A percentile compares a stretch with the other conserved stretches of the same genome.
Evolutionary conservation across 2,113 vertebrate species (phyloP).

Genomic region (Naja naja): DNA sequence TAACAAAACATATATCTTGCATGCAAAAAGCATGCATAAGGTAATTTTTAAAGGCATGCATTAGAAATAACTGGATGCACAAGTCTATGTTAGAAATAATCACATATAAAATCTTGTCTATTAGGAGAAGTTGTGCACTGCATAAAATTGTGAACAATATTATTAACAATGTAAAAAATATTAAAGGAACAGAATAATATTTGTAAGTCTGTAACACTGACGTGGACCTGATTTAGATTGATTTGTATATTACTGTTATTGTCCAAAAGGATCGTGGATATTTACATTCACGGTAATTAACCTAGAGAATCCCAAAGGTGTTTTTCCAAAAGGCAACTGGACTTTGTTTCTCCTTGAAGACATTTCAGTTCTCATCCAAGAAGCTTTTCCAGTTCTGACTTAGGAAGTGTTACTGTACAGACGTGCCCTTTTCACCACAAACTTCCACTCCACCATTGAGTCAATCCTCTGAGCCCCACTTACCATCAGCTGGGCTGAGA

Average conservation of each 20-base stretch:
- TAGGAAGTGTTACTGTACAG: neutral
- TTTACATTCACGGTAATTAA: too few species aligned
- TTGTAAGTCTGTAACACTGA: neutral
- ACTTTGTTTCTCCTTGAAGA: neutral
- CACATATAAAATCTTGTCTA: neutral
- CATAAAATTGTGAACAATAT: neutral
- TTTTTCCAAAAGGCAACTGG: neutral
- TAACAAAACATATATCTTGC: neutral
- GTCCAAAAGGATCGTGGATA: neutral
- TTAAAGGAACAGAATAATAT: neutral
- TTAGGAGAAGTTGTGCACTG: neutral
- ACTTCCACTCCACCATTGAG: neutral
- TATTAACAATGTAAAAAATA: neutral
- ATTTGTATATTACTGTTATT: neutral
- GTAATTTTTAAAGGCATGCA: neutral
- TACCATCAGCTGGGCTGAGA: conserved; percentile 93
- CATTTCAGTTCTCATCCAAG: neutral
- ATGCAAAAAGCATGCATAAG: neutral
- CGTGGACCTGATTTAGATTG: neutral
- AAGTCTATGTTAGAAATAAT: neutral
- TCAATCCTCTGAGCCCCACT: conserved; percentile 48
- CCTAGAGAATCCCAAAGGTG: neutral
- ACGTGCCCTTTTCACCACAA: neutral
- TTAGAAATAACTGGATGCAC: neutral
- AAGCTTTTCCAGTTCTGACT: neutral